phyloP scores from a whole-genome alignment of 2,113 vertebrate genomes.

The Terrapene triunguis region DNA sequence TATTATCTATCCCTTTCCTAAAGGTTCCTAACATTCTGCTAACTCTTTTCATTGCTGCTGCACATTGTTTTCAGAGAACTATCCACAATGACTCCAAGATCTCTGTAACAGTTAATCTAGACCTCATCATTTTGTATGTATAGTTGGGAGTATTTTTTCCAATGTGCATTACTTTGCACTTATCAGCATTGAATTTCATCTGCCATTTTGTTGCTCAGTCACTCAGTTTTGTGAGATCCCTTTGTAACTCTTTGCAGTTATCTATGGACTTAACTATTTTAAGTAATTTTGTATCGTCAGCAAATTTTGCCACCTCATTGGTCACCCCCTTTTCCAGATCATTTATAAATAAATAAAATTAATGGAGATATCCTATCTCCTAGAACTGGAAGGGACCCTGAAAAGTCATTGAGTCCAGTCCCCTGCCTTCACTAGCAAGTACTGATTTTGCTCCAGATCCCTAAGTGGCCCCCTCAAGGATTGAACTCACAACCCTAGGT shows the following conservation, averaged over 20 bases:
- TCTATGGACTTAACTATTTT: background rate
- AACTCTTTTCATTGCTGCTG: background rate
- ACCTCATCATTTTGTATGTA: background rate
- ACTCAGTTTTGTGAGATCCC: background rate
- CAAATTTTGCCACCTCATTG: background rate
- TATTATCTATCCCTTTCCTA: background rate
- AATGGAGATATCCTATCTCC: too few species aligned
- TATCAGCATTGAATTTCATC: background rate
- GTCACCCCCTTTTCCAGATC: background rate
- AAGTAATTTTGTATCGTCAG: background rate
- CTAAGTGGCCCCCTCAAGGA: too few species aligned
- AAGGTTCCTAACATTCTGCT: background rate
- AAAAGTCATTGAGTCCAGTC: too few species aligned
- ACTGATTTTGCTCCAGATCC: too few species aligned
- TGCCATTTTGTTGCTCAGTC: background rate
- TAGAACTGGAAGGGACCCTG: too few species aligned
- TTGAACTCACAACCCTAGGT: too few species aligned
- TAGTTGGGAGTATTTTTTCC: background rate
- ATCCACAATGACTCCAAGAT: background rate
- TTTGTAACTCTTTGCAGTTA: background rate
- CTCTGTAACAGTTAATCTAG: background rate
- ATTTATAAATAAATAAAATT: background rate
- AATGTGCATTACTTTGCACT: background rate
- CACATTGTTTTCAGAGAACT: background rate
- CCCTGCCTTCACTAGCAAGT: too few species aligned